Percentiles rank a stretch among this genome's conserved stretches.
These are phyloP conservation scores for Acleris cristana DNA, from an alignment of 2,888 invertebrate species.

Conservation along the genomic window DNA sequence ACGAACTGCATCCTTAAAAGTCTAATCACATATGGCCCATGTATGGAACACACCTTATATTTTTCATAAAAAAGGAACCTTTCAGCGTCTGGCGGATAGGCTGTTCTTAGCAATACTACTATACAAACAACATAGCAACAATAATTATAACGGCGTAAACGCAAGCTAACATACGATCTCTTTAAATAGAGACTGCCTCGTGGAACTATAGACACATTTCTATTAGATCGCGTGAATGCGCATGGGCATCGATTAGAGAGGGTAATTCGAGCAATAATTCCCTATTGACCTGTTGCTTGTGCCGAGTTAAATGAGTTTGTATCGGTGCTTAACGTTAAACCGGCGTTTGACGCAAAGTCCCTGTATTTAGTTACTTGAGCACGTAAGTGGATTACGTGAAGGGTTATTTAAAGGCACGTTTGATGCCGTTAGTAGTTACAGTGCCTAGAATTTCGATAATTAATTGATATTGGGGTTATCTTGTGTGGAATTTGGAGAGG, in stretches of 20 bases:
- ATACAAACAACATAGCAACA: too few species aligned
- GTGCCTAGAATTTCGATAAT: too few species aligned
- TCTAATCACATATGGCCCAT: conserved; percentile 55
- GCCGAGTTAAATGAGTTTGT: conserved; percentile 61
- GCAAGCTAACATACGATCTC: too few species aligned
- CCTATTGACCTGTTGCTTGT: conserved; percentile 65
- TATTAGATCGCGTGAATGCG: conserved; percentile 60
- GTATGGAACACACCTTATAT: too few species aligned
- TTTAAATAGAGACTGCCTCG: conserved; percentile 9
- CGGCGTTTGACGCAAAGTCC: conserved; percentile 44
- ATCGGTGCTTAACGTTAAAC: conserved; percentile 51
- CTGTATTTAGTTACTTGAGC: conserved; percentile 34
- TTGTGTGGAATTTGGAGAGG: too few species aligned
- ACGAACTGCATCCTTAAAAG: conserved; percentile 58
- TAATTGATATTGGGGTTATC: too few species aligned
- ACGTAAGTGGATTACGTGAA: conserved; percentile 27
- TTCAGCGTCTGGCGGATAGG: too few species aligned
- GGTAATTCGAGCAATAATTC: conserved; percentile 68
- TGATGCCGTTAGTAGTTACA: neutral
- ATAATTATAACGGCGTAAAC: too few species aligned
- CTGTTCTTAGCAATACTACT: too few species aligned
- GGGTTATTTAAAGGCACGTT: conserved; percentile 14
- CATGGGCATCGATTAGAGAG: conserved; percentile 64
- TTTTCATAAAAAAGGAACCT: too few species aligned
- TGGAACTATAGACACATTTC: conserved; percentile 54